Evolutionary conservation across 2,797 vertebrate genomes (phyloP), one percentile per base, ranked within the genome.

Genomic region (Myripristis murdjan): DNA sequence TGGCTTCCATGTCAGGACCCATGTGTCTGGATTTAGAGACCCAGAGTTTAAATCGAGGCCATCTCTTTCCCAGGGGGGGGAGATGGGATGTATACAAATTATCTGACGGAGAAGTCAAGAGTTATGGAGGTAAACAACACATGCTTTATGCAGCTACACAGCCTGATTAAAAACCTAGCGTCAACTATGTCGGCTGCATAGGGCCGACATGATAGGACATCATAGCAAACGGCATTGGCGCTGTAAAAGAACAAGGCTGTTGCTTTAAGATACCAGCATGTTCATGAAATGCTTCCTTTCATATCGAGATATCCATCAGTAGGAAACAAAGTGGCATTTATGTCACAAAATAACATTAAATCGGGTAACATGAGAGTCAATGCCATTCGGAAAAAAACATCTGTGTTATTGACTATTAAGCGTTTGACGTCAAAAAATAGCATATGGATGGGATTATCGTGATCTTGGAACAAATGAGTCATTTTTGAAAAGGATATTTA

Each of bases 41-140:
- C 54, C 26, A 2, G 70, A 64, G 81, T 82, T 87, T 72, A 82
- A 89, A 81, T 70, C 78, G 71, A 78, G 83, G 66, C 80, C 61
- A 18, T 80, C 84, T 82, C 71, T 82, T 74, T 75, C 69, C 53
- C 64, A 22, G 33, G 53, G 67, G 63, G 64, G 43, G 35, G n/a
- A 56, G 69, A 74, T 79, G 85, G 78, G 65, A 81, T 56, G 52
- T 56, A 73, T 73, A 54, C 43, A 65, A 80, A 67, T 71, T 75
- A 88, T 78, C 82, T 73, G 80, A 84, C 80, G 73, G 51, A 59
- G 22, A 72, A 66, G 68, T 86, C 75, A 70, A 79, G 65, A 71
- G 76, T 67, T 54, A 48, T 37, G 65, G 77, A 74, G 60, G 79
- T 82, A 85, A 87, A 85, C 71, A 83, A 69, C 64, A 46, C 20